Evolutionary conservation across 2,888 invertebrate genomes (phyloP).

Genomic region (Catocala nupta): DNA sequence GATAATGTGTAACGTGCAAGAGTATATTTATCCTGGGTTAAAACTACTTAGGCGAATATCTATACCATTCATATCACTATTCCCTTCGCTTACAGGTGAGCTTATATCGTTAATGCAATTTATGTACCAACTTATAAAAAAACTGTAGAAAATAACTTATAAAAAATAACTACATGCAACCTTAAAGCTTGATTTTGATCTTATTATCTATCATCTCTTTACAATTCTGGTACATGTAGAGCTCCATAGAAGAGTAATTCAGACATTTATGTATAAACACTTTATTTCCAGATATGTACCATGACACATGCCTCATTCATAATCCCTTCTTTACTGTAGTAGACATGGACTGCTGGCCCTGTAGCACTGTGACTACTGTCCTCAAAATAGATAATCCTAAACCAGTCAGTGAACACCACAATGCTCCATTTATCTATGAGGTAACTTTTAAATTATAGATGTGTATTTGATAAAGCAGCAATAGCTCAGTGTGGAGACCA

Average conservation of each 20-base stretch:
- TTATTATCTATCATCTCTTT: no score
- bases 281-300: conserved; percentile 90
- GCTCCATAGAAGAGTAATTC: neutral
- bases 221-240: neutral
- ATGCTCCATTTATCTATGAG: conserved; percentile 87
- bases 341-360: conserved; percentile 96
- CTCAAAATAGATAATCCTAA: conserved; percentile 89
- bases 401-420: conserved; percentile 66
- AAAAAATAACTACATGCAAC: no score
- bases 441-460: conserved; percentile 55
- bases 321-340: conserved; percentile 94
- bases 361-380: conserved; percentile 90
- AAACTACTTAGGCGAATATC: conserved; percentile 91
- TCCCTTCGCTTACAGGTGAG: conserved; percentile 91
- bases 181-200: neutral
- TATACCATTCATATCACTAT: conserved; percentile 91
- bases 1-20: conserved; percentile 91
- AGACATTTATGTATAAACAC: neutral
- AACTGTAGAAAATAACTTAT: no score
- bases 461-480: no score
- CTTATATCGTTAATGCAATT: no score
- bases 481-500: no score
- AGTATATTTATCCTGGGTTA: conserved; percentile 93
- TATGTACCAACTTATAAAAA: no score
- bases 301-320: conserved; percentile 94